These are phyloP conservation scores for Agriotes lineatus DNA, from an alignment of 2,888 invertebrate genomes.

Conservation along the genomic window DNA sequence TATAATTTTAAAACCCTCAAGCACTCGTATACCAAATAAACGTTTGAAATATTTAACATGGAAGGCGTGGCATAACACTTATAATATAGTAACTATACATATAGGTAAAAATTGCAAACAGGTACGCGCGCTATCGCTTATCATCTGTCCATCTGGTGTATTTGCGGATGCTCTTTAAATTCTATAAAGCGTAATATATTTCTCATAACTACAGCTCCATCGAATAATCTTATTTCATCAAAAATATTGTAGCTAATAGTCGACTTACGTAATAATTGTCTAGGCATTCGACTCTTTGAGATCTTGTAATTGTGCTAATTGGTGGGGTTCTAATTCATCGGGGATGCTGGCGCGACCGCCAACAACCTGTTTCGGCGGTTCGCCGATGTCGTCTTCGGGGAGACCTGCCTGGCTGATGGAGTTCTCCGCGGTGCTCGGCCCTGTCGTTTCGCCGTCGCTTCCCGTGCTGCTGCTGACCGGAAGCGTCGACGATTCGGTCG, in stretches of 20 bases:
- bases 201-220: slow-evolving; percentile 43
- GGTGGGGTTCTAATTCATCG: slow-evolving; percentile 90
- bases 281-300: slow-evolving; percentile 94
- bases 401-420: slow-evolving; percentile 69
- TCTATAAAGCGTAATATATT: slow-evolving; percentile 42
- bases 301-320: slow-evolving; percentile 87
- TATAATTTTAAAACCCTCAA: background rate
- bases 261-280: slow-evolving; percentile 52
- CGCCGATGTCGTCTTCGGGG: slow-evolving; percentile 63
- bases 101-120: slow-evolving; percentile 30
- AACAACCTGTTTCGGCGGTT: slow-evolving; percentile 77
- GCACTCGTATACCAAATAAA: slow-evolving; percentile 6
- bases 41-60: slow-evolving; percentile 8
- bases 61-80: slow-evolving; percentile 15
- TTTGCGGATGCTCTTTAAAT: slow-evolving; percentile 28
- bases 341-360: slow-evolving; percentile 88
- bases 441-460: slow-evolving; percentile 75
- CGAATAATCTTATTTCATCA: slow-evolving; percentile 38
- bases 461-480: slow-evolving; percentile 76
- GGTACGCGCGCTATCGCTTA: slow-evolving; percentile 26
- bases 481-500: slow-evolving; percentile 72
- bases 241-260: slow-evolving; percentile 48
- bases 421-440: slow-evolving; percentile 74
- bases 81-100: slow-evolving; percentile 17
- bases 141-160: slow-evolving; percentile 14